Base-by-base conservation (phyloP, 1,140 invertebrate genomes). In the Tetragonula clypearis region DNA sequence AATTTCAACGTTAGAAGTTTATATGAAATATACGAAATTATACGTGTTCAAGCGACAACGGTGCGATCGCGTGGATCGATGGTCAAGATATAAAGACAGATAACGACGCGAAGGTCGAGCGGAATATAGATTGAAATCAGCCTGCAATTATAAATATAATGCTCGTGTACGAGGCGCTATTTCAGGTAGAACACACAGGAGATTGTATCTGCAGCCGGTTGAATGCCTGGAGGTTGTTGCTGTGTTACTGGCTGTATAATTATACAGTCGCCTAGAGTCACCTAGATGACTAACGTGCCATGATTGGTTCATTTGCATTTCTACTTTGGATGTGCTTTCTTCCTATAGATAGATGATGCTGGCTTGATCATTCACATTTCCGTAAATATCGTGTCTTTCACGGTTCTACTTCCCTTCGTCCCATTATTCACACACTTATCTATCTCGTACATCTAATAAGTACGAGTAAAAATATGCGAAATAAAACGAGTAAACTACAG, bases 111-210 rank as follows among this genome's bases (percentile, higher is more conserved):
- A 84, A 84, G 82, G 82, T 58, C 30, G 58, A n/a, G 19, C 11
- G 56, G 53, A n/a, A 66, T 53, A 60, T 79, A 84, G 82, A 84
- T 84, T 55, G 82, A 71, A 73, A 84, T 84, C 82, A n/a, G 12
- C 0, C 12, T 41, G 58, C 65, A 84, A 84, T 84, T 79, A 84
- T 73, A 73, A 72, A 26, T 79, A 72, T 79, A 79, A 84, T 84
- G 82, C 82, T 84, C 68, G 66, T 65, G 68, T 62, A 72, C 23
- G 82, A 65, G 30, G 68, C 60, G 56, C 49, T 65, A 35, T 53
- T 79, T 79, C 58, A 71, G n/a, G 69, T 30, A 30, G 14, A 55
- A 55, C 35, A 56, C 35, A 56, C n/a, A 5, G 53, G 19, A 69
- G 82, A 84, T 84, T 17, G 56, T 79, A 84, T 84, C 82, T n/a